Base-by-base conservation (phyloP, 2,113 vertebrate species). In the Nibea coibor region DNA sequence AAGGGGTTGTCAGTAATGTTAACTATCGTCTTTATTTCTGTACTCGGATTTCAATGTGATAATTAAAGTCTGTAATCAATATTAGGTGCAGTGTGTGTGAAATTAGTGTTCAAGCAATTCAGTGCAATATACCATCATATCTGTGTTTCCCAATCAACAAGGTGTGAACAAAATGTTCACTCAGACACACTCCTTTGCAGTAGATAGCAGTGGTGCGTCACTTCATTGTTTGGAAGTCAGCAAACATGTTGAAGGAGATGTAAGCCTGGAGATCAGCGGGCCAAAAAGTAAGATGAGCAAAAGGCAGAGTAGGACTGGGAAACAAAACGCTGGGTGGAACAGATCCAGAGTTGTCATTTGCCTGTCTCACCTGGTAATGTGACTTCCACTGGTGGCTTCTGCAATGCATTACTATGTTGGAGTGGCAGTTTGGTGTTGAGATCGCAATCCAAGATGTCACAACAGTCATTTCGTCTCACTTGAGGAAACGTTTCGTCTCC, bases 11-110 rank as follows among this genome's bases (percentile, higher is more conserved):
- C 50, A 2, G 54, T 62, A 51, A 67, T 57, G 31, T 53, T 74
- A 6, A 22, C 28, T 65, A 76, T 61, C 39, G 61, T 67, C n/a
- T 73, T 74, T 28, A 43, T 45, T 53, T 48, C 22, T 72, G 56
- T 31, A 42, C 6, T n/a, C 45, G 4, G 26, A 43, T n/a, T 53
- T 28, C 68, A n/a, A 62, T 28, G 35, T 47, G 14, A 56, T 56
- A 24, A 68, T 75, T 24, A 20, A 76, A 70, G 48, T 26, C 19
- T 35, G 12, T 26, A n/a, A 59, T 72, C 70, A 50, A n/a, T 43
- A 45, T 65, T 45, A 24, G n/a, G 42, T 65, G n/a, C 20, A 63
- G 11, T 64, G 42, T 64, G 62, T 24, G 12, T 43, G 19, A 62
- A 43, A 64, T 64, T 9, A 22, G 20, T 43, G 12, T 43, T n/a